These are phyloP conservation scores for Epinephelus awoara DNA, from an alignment of 2,797 vertebrate species.

Conservation along the genomic window DNA sequence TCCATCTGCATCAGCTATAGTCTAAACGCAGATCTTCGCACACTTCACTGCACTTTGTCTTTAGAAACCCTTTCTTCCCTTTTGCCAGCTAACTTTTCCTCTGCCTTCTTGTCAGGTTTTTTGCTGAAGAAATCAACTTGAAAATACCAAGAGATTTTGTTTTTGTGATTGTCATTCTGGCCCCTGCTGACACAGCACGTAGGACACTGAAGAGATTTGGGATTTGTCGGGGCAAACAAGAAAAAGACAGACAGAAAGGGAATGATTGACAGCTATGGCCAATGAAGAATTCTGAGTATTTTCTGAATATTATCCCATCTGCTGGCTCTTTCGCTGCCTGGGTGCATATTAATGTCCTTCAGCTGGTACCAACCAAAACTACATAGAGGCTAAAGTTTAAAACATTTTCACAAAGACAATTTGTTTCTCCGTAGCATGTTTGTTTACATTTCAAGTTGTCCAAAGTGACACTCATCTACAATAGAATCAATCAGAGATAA, in stretches of 20 bases:
- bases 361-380: not conserved
- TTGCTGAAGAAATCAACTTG: constrained; percentile 71
- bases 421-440: constrained; percentile 50
- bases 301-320: constrained; percentile 13
- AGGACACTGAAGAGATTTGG: constrained; percentile 43
- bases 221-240: constrained; percentile 47
- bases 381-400: not conserved
- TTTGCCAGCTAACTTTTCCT: constrained; percentile 40
- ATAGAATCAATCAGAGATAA: constrained; percentile 26
- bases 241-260: constrained; percentile 18
- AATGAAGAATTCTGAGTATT: constrained; percentile 36
- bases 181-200: constrained; percentile 50
- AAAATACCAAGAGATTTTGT: constrained; percentile 46
- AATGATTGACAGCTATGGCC: constrained; percentile 49
- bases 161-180: constrained; percentile 55
- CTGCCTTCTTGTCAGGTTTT: constrained; percentile 55
- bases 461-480: constrained; percentile 51
- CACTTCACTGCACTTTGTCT: constrained; percentile 20
- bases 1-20: constrained; percentile 22
- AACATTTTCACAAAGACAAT: not conserved
- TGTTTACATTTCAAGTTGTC: constrained; percentile 26
- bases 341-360: constrained; percentile 9
- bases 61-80: constrained; percentile 28
- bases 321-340: not conserved
- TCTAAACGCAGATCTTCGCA: not conserved